These are phyloP conservation scores for Elaphurus davidianus DNA, from an alignment of 2,113 vertebrate genomes.

Conservation along the genomic window DNA sequence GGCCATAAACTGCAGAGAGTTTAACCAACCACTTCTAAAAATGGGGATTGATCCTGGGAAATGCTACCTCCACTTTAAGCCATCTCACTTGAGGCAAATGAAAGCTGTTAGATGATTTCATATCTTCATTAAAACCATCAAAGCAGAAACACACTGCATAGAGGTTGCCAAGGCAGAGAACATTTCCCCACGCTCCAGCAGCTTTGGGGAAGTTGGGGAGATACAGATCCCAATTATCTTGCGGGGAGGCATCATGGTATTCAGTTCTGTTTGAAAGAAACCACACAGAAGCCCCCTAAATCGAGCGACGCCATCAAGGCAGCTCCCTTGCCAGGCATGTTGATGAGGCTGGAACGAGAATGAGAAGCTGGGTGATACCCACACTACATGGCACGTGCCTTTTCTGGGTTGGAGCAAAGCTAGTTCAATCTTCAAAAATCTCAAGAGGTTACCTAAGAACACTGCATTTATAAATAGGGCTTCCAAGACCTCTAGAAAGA, in stretches of 20 bases:
- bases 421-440: background rate
- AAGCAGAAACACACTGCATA: conserved; percentile 54
- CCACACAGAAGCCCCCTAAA: background rate
- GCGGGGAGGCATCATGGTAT: background rate
- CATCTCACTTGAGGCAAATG: conserved; percentile 50
- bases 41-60: conserved; percentile 67
- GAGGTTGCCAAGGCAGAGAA: conserved; percentile 26
- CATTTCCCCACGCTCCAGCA: background rate
- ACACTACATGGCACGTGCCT: background rate
- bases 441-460: background rate
- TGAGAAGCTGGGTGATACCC: background rate
- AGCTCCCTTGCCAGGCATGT: no score
- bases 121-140: conserved; percentile 71
- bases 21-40: conserved; percentile 70
- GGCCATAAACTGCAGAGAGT: conserved; percentile 51
- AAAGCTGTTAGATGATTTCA: conserved; percentile 58
- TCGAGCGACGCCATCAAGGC: background rate
- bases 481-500: background rate
- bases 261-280: background rate
- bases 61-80: conserved; percentile 48
- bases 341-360: background rate
- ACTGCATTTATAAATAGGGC: background rate
- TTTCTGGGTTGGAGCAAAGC: background rate
- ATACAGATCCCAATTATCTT: background rate
- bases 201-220: background rate